Evolutionary conservation across 2,888 invertebrate genomes (phyloP).

Genomic region (Suillia variegata): DNA sequence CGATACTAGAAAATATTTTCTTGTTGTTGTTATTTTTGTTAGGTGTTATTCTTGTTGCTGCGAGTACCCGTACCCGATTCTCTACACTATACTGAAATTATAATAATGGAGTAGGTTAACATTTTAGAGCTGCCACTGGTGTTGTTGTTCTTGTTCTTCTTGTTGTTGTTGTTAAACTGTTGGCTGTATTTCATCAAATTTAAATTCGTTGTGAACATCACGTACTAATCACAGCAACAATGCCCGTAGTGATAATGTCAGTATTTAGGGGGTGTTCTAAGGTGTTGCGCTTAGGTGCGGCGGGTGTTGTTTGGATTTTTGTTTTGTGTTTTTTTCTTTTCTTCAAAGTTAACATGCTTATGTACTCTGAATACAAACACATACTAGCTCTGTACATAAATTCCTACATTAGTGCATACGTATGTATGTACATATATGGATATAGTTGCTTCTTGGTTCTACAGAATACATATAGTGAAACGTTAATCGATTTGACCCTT

Average conservation of each 20-base stretch:
- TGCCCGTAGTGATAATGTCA: constrained; percentile 44
- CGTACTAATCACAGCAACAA: constrained; percentile 45
- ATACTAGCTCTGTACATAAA: neutral
- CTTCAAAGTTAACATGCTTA: neutral
- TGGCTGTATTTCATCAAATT: constrained; percentile 46
- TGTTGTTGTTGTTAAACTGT: constrained; percentile 23
- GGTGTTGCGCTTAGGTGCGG: constrained; percentile 19
- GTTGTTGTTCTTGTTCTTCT: constrained; percentile 25
- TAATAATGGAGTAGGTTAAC: constrained; percentile 37
- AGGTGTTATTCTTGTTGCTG: constrained; percentile 20
- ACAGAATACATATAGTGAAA: too few relatives aligned
- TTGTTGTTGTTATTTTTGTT: constrained; percentile 21
- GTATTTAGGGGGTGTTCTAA: constrained; percentile 31
- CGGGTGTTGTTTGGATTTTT: too few relatives aligned
- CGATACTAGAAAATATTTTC: constrained; percentile 17
- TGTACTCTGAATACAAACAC: neutral
- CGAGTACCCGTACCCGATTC: neutral
- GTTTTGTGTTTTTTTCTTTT: neutral
- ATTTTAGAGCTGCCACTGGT: constrained; percentile 13
- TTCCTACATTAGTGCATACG: neutral
- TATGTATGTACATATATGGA: constrained; percentile 14
- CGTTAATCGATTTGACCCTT: constrained; percentile 52
- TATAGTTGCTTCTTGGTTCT: neutral
- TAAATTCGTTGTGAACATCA: constrained; percentile 52
- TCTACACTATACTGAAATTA: constrained; percentile 22